Evolutionary conservation across 2,797 vertebrate genomes (phyloP).

Genomic region (Oreochromis mossambicus): DNA sequence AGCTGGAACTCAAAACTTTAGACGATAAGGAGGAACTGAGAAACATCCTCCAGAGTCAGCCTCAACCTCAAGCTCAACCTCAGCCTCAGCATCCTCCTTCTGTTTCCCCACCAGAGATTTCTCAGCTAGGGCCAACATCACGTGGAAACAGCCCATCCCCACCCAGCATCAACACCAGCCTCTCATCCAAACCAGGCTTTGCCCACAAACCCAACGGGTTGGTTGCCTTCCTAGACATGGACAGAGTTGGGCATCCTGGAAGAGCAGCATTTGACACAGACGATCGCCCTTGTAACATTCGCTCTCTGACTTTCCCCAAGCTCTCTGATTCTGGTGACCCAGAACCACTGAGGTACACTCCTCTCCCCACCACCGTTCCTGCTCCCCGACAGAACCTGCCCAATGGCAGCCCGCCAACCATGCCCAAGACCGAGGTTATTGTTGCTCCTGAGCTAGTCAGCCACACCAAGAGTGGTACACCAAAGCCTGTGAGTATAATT

Average conservation of each 20-base stretch:
- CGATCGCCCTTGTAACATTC: conserved; percentile 94
- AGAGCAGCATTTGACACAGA: conserved; percentile 67
- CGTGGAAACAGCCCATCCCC: conserved; percentile 73
- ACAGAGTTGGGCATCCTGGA: conserved; percentile 61
- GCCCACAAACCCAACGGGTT: conserved; percentile 93
- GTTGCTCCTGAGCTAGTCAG: conserved; percentile 48
- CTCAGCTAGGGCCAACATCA: conserved; percentile 68
- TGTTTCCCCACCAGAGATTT: conserved; percentile 57
- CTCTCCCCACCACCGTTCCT: conserved; percentile 14
- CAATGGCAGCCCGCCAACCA: conserved; percentile 79
- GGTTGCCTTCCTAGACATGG: conserved; percentile 86
- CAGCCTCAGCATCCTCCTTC: conserved; percentile 38
- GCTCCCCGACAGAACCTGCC: conserved; percentile 62
- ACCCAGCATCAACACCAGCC: conserved; percentile 57
- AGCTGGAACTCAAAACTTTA: conserved; percentile 94
- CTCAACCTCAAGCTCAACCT: conserved; percentile 56
- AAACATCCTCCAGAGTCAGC: conserved; percentile 89
- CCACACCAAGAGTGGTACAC: conserved; percentile 55
- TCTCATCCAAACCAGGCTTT: conserved; percentile 64
- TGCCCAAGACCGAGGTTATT: conserved; percentile 72
- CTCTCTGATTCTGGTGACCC: conserved; percentile 83
- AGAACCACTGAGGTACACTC: conserved; percentile 51
- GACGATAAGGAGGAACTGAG: conserved; percentile 93
- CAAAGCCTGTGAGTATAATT: conserved; percentile 67
- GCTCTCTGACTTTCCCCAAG: conserved; percentile 95